Conservation (phyloP, 2,113 vertebrate species). For the Cryptomyrus ogoouensis region DNA sequence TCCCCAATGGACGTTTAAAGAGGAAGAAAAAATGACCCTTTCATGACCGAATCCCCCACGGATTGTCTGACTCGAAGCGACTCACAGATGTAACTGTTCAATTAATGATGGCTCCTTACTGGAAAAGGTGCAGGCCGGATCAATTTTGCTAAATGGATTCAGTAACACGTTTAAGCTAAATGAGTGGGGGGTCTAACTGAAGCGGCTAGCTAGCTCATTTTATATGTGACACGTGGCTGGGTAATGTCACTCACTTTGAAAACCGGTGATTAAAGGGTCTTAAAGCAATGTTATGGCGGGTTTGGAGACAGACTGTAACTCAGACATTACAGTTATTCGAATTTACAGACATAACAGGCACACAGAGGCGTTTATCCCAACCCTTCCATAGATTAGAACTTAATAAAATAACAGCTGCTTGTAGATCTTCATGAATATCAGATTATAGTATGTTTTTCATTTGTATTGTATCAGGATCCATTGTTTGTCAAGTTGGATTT, state of each 20-base stretch:
- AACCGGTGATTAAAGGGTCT: background rate
- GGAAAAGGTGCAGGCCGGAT: conserved; percentile 23
- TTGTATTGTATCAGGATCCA: background rate
- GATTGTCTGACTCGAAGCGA: conserved; percentile 16
- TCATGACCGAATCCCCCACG: conserved; percentile 26
- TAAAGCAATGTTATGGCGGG: background rate
- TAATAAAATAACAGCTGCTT: conserved; percentile 1
- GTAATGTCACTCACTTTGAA: background rate
- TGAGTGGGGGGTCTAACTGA: conserved; percentile 6
- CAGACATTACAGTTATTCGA: background rate
- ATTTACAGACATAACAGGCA: background rate
- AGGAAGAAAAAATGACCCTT: background rate
- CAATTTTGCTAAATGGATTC: conserved; percentile 34
- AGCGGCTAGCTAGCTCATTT: background rate
- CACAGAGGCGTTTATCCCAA: background rate
- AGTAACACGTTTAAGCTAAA: conserved; percentile 24
- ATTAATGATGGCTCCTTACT: conserved; percentile 33
- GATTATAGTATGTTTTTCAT: background rate
- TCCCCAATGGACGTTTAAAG: background rate
- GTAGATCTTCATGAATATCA: background rate
- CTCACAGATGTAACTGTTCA: conserved; percentile 11
- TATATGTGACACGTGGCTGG: background rate
- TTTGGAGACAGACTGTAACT: background rate
- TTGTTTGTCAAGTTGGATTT: background rate
- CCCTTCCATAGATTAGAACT: background rate